Conservation (phyloP, 2,113 vertebrate genomes). For the Todiramphus saurophagus region DNA sequence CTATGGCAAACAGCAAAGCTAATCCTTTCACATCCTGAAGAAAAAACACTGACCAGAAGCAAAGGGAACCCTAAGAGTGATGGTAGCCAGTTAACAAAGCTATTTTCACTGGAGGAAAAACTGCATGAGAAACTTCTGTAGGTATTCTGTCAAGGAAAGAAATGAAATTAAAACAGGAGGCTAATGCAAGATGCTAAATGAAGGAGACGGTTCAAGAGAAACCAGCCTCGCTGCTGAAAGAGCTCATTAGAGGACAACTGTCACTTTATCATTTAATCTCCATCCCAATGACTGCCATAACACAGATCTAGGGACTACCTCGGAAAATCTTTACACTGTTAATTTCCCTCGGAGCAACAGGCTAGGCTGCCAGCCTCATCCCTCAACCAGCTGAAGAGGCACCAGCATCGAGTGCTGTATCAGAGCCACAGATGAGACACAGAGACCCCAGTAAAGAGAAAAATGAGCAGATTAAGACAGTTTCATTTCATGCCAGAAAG, state of each 20-base stretch:
- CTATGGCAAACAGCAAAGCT: constrained; percentile 1
- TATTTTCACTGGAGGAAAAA: neutral
- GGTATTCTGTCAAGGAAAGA: neutral
- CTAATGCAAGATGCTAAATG: neutral
- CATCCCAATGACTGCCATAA: neutral
- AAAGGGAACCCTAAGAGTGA: neutral
- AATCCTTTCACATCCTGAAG: constrained; percentile 2
- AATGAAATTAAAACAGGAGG: neutral
- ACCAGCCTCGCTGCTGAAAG: neutral
- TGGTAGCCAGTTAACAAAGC: neutral
- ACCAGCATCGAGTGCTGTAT: neutral
- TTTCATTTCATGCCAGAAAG: neutral
- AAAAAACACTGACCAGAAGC: constrained; percentile 3
- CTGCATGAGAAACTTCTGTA: neutral
- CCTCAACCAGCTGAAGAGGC: neutral
- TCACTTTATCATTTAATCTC: neutral
- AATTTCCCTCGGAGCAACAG: neutral
- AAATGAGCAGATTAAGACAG: neutral
- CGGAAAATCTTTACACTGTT: neutral
- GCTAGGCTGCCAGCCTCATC: neutral
- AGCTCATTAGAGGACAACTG: neutral
- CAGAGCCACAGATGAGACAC: neutral
- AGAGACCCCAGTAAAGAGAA: neutral
- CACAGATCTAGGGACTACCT: neutral
- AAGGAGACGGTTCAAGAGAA: neutral